A percentile compares a stretch with the other conserved stretches of the same genome.
Evolutionary conservation across 2,797 vertebrate species (phyloP).

Genomic region (Melanogrammus aeglefinus): DNA sequence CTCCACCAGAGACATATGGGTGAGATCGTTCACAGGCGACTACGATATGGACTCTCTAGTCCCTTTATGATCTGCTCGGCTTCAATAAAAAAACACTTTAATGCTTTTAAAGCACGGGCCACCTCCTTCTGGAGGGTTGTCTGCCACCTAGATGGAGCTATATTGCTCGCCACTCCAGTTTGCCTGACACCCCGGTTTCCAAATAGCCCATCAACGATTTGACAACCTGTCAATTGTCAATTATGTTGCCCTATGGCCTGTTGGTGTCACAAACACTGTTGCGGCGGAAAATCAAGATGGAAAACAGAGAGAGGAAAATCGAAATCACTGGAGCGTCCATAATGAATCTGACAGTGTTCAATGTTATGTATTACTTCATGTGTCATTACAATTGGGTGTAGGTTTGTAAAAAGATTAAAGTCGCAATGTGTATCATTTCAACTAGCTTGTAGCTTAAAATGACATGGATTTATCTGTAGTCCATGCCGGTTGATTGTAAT

Average conservation of each 20-base stretch:
- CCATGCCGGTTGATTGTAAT: too few relatives aligned
- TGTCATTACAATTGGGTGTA: neutral
- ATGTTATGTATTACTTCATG: neutral
- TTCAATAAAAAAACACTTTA: neutral
- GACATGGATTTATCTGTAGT: too few relatives aligned
- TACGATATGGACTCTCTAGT: neutral
- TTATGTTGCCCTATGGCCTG: neutral
- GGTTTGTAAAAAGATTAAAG: neutral
- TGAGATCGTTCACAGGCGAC: neutral
- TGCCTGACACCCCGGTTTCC: neutral
- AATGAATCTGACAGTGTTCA: neutral
- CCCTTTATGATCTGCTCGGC: neutral
- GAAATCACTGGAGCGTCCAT: neutral
- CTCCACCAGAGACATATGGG: neutral
- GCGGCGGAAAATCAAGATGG: neutral
- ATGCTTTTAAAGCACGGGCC: neutral
- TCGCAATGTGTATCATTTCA: too few relatives aligned
- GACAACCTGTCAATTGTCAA: slow-evolving; percentile 5
- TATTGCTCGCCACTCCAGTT: neutral
- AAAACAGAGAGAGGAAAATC: neutral
- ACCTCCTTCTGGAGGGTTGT: neutral
- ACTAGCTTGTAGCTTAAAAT: too few relatives aligned
- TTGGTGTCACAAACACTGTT: neutral
- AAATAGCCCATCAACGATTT: neutral
- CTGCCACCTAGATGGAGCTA: neutral